Percentiles rank a stretch among this genome's conserved stretches.
phyloP scores from a whole-genome alignment of 2,888 invertebrate species.

The Tachina grossa region DNA sequence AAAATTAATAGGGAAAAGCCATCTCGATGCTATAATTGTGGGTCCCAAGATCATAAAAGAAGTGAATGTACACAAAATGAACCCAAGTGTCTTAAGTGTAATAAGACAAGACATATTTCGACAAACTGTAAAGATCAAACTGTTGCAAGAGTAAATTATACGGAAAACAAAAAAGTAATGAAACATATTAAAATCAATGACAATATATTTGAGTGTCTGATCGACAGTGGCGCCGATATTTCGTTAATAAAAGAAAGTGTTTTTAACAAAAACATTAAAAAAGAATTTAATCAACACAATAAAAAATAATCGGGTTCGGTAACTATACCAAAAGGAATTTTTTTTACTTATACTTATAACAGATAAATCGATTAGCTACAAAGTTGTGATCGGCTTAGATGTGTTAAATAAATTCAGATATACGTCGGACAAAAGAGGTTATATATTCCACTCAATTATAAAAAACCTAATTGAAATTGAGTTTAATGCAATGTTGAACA shows the following conservation, averaged over 20 bases:
- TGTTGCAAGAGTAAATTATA: slow-evolving; percentile 24
- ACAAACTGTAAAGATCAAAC: slow-evolving; percentile 40
- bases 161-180: slow-evolving; percentile 13
- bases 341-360: too few species aligned
- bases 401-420: slow-evolving; percentile 29
- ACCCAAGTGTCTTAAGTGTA: background rate
- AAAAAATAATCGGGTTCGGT: slow-evolving; percentile 25
- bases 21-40: background rate
- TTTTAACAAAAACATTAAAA: slow-evolving; percentile 12
- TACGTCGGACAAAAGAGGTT: slow-evolving; percentile 1
- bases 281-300: background rate
- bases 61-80: slow-evolving; percentile 7
- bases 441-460: background rate
- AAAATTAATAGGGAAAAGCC: background rate
- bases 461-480: background rate
- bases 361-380: slow-evolving; percentile 16
- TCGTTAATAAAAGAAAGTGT: slow-evolving; percentile 35
- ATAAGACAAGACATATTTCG: slow-evolving; percentile 33
- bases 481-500: background rate
- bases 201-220: slow-evolving; percentile 23
- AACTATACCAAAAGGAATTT: slow-evolving; percentile 25
- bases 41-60: slow-evolving; percentile 26
- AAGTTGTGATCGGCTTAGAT: slow-evolving; percentile 40
- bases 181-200: slow-evolving; percentile 25
- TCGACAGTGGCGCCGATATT: slow-evolving; percentile 48